Evolutionary conservation across 2,888 invertebrate genomes (phyloP), one percentile per base, ranked within the genome.

Genomic region (Tolmerus cingulatus): DNA sequence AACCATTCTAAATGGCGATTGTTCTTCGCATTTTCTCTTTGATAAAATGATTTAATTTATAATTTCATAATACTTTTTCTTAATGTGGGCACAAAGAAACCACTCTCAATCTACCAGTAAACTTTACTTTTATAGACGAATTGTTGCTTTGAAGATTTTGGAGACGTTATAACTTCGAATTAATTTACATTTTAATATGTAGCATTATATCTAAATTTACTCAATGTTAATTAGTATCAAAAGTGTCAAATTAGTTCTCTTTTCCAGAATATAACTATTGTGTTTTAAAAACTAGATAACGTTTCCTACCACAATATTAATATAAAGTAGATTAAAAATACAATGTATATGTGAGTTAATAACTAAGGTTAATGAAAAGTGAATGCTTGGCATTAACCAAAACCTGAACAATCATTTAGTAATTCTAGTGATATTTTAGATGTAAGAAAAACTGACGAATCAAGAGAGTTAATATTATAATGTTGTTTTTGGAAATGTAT

Each of bases 401-500:
- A 81, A 81, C 81, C 81, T 51, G 81, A 81, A 81, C 81, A 81
- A 81, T 81, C 81, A 81, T 55, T 55, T 51, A 78, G 40, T 40
- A 81, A 81, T 16, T 81, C 46, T 51, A 46, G 81, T 51, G 34
- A 51, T 30, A 81, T 66, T 66, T 66, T 66, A 66, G 27, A 23
- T 66, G 2, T 66, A 66, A 66, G 66, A 19, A 23, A 66, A 66
- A 12, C 23, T 66, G 19, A 23, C 66, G 66, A 66, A 66, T 66
- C 66, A 66, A 27, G 23, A 66, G 27, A 66, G 27, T 66, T 27
- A 8, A 19, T 66, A 66, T 27, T 12, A 66, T 19, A 23, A 4
- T 4, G 57, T 57, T 51, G n/a, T 74, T 74, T 77, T 77, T n/a
- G 37, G 37, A 66, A 66, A 66, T 27, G 66, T 66, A 7, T 66